Evolutionary conservation across 2,797 vertebrate species (phyloP), one percentile per base, ranked within the genome.

Genomic region (Limosa lapponica): DNA sequence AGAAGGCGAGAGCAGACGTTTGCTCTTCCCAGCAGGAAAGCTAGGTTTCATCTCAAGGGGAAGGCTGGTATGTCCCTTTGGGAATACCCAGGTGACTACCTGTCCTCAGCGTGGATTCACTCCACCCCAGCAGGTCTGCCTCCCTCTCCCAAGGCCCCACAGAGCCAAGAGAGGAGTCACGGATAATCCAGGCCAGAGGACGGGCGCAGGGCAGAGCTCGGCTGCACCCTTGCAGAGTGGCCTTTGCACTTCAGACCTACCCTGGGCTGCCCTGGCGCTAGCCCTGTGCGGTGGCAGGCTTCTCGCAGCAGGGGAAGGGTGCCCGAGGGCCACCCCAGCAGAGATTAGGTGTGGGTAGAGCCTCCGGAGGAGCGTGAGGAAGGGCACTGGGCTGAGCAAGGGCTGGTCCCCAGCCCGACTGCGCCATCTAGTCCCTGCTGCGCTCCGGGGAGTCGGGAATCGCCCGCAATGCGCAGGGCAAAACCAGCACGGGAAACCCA

Each of bases 381-480:
- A 70, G 64, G 34, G 65, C 8, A 17, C 37, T 17, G 44, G 5
- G 54, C 66, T 1, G 83, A 13, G 91, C 73, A 39, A 20, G 58
- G 75, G 78, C 71, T 13, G 57, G 58, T 18, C 81, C 24, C 70
- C 85, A 78, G 87, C 81, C 78, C 30, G 4, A 72, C 69, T 48
- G 95, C 83, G 85, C 93, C 97, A 83, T 54, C 93, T 95, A 93
- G 95, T 48, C 89, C 86, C 72, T 8, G 75, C 74, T 72, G 34
- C 0, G 2, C 17, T 22, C 54, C 8, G 0, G 64, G 34, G 36
- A 71, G 49, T 0, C 4, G 6, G 71, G 15, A 62, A n/a, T 0
- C 0, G 9, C 41, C 6, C 1, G 70, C 5, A 1, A 49, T 1
- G 32, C 2, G 2, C 34, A 16, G 61, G 48, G 51, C 0, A 4